phyloP scores from a whole-genome alignment of 1,140 invertebrate species.

The Palaemon carinicauda region DNA sequence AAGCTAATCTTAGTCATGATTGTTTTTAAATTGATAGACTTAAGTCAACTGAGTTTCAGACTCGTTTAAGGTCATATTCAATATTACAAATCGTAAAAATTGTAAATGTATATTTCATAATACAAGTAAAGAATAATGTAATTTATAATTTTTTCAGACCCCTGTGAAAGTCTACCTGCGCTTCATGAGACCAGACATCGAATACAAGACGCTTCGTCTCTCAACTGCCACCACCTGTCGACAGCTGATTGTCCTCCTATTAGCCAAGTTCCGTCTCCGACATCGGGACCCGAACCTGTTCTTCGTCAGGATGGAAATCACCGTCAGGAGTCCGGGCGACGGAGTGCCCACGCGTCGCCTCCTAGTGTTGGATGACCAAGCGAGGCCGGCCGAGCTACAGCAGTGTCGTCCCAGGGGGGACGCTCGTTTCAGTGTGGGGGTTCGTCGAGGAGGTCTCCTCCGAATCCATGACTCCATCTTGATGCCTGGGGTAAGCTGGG shows the following conservation, averaged over 20 bases:
- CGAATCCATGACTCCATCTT: slow-evolving; percentile 90
- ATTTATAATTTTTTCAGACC: slow-evolving; percentile 71
- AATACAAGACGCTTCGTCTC: slow-evolving; percentile 90
- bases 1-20: no score
- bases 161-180: slow-evolving; percentile 90
- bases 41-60: no score
- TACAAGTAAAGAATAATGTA: no score
- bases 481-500: slow-evolving; percentile 72
- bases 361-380: slow-evolving; percentile 85
- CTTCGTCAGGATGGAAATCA: slow-evolving; percentile 93
- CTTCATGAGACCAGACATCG: slow-evolving; percentile 86
- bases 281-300: slow-evolving; percentile 90
- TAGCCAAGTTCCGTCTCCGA: slow-evolving; percentile 89
- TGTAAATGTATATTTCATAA: no score
- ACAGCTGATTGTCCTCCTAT: slow-evolving; percentile 83
- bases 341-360: slow-evolving; percentile 74
- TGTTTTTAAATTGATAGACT: no score
- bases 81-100: no score
- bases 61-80: no score
- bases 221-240: slow-evolving; percentile 84
- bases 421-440: slow-evolving; percentile 79
- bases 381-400: slow-evolving; percentile 85
- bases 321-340: slow-evolving; percentile 68
- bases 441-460: slow-evolving; percentile 83
- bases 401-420: slow-evolving; percentile 90